Conservation (phyloP, 2,888 invertebrate species). For the Candidula unifasciata region DNA sequence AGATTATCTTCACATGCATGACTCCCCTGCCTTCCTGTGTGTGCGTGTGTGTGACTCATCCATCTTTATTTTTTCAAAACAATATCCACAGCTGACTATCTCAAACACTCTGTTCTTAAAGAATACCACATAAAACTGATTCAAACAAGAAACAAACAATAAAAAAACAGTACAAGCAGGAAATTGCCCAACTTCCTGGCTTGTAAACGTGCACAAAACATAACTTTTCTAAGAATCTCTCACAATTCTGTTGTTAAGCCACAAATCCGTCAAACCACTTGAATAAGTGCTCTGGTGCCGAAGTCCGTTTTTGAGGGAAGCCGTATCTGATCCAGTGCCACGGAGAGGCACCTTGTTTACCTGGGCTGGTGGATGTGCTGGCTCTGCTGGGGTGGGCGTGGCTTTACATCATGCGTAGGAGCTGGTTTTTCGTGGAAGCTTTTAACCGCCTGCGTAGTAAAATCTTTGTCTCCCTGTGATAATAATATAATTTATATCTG, state of each 20-base stretch:
- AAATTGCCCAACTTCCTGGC: neutral
- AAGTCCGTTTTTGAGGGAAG: neutral
- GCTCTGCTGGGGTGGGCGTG: constrained; percentile 78
- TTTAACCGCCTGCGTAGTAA: constrained; percentile 91
- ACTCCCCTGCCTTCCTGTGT: no score
- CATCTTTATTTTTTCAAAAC: no score
- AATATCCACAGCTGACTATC: no score
- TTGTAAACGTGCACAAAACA: neutral
- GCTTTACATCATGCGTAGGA: constrained; percentile 83
- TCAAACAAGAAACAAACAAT: constrained; percentile 12
- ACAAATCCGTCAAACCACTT: neutral
- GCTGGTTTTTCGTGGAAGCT: constrained; percentile 88
- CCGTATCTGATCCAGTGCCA: neutral
- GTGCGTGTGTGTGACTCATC: no score
- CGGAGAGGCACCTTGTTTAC: neutral
- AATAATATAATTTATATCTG: no score
- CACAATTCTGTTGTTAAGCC: neutral
- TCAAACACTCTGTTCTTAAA: neutral
- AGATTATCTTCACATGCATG: no score
- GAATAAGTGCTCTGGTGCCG: neutral
- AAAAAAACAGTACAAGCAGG: neutral
- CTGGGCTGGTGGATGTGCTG: constrained; percentile 70
- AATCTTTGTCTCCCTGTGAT: constrained; percentile 87
- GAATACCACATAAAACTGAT: neutral
- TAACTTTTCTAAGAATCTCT: neutral